Base-by-base conservation (phyloP, 2,888 invertebrate genomes). In the Anaspis maculata region DNA sequence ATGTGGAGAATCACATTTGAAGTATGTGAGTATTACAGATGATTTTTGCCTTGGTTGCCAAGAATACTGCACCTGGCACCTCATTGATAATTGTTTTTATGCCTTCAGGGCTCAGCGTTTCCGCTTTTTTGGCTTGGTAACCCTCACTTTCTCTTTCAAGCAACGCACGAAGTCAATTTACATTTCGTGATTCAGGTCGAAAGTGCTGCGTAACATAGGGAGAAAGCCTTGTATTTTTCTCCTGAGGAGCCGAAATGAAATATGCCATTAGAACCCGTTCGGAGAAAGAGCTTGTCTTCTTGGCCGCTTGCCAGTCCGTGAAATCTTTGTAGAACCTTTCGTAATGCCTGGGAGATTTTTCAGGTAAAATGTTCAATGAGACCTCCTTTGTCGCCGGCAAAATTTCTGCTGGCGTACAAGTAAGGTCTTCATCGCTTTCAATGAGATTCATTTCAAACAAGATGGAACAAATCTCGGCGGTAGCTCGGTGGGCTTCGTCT, bases 101-200 rank as follows among this genome's bases (percentile, higher is more conserved):
- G 30, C 54, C 29, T 19, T 43, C 33, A 12, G 42, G 30, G 13
- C 51, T 41, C 6, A 53, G 48, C 15, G 36, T 38, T 31, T 45
- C 42, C 3, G 52, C 47, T 41, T 51, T 50, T 40, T 54, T 51
- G 14, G 44, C 28, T 21, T 28, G 19, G 33, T 44, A 54, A 24
- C 52, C 54, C 3, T 33, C 36, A n/a, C 38, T 35, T 27, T 49
- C 42, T 25, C 39, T 35, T 37, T 46, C 49, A 22, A 53, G 31
- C 27, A 49, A 52, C 2, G 34, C 34, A 5, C 29, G 13, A 10
- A 37, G 10, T 21, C 12, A 19, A 40, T 34, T 14, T 41, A 22
- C 13, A 34, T 25, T 14, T 34, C 22, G n/a, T 41, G 13, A 22
- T 37, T 33, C 14, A 31, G 11, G 4, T 12, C 25, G 6, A 40